A percentile compares a stretch with the other conserved stretches of the same genome.
Evolutionary conservation across 2,888 invertebrate species (phyloP).

Genomic region (Phalera bucephala): DNA sequence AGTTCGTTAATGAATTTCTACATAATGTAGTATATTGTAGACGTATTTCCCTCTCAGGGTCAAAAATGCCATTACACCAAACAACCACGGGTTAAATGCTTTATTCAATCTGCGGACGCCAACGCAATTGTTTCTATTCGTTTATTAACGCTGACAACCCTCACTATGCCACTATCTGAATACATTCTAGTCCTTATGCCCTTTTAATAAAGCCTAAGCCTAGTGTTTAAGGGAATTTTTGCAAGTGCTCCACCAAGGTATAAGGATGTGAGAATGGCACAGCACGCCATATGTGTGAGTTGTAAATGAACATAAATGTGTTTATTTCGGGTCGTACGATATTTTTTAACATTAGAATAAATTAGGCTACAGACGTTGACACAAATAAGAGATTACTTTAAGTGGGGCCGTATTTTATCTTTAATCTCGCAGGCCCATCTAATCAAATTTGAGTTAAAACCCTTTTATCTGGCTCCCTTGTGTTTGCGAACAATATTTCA

Average conservation of each 20-base stretch:
- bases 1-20: no score
- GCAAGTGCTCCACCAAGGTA: constrained; percentile 17
- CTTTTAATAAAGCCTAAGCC: constrained; percentile 31
- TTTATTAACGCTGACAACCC: constrained; percentile 39
- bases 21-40: no score
- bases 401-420: constrained; percentile 1
- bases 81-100: constrained; percentile 64
- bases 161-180: constrained; percentile 15
- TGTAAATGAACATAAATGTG: constrained; percentile 13
- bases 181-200: constrained; percentile 41
- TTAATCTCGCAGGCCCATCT: neutral
- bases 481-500: no score
- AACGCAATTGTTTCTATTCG: constrained; percentile 67
- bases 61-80: constrained; percentile 6
- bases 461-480: no score
- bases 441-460: no score
- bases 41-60: no score
- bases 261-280: constrained; percentile 35
- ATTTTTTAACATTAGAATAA: constrained; percentile 29
- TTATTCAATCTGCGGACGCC: constrained; percentile 73
- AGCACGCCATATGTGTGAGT: constrained; percentile 25
- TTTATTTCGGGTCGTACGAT: constrained; percentile 5
- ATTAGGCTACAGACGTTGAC: constrained; percentile 16
- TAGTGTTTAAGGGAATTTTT: constrained; percentile 14
- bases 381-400: constrained; percentile 15